Percentiles rank a stretch among this genome's conserved stretches.
Conservation (phyloP, 2,888 invertebrate species). For the Molanna angustata region DNA sequence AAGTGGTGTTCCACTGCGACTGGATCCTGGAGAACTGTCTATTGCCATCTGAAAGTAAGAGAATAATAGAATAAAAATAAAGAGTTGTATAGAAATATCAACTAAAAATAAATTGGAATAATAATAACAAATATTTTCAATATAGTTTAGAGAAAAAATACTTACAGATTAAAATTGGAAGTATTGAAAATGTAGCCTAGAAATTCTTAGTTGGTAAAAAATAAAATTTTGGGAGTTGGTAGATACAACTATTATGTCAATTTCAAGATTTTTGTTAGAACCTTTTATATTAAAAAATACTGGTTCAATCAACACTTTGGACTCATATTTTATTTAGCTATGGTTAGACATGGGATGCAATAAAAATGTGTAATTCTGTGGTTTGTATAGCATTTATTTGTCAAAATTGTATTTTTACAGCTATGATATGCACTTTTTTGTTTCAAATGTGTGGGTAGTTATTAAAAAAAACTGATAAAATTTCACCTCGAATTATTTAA, state of each 20-base stretch:
- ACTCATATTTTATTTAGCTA: not conserved
- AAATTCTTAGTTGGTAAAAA: no score
- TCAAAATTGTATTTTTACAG: slow-evolving; percentile 83
- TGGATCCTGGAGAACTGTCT: slow-evolving; percentile 45
- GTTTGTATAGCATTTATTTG: slow-evolving; percentile 73
- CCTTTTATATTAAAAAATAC: not conserved
- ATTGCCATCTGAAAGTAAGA: slow-evolving; percentile 47
- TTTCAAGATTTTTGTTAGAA: not conserved
- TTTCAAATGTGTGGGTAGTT: slow-evolving; percentile 57
- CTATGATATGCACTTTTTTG: slow-evolving; percentile 90
- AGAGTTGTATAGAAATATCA: not conserved
- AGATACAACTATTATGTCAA: no score
- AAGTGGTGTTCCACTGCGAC: slow-evolving; percentile 46
- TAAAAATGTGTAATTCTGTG: slow-evolving; percentile 36
- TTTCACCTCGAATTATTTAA: no score
- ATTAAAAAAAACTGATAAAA: no score
- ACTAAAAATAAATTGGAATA: no score
- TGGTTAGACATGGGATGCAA: not conserved
- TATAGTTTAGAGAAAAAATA: no score
- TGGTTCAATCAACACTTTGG: not conserved
- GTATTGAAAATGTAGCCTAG: no score
- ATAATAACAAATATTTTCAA: no score
- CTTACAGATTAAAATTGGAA: no score
- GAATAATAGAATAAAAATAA: not conserved
- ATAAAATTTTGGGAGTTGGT: no score